Conservation (phyloP, 2,888 invertebrate genomes). For the Xanthia togata region DNA sequence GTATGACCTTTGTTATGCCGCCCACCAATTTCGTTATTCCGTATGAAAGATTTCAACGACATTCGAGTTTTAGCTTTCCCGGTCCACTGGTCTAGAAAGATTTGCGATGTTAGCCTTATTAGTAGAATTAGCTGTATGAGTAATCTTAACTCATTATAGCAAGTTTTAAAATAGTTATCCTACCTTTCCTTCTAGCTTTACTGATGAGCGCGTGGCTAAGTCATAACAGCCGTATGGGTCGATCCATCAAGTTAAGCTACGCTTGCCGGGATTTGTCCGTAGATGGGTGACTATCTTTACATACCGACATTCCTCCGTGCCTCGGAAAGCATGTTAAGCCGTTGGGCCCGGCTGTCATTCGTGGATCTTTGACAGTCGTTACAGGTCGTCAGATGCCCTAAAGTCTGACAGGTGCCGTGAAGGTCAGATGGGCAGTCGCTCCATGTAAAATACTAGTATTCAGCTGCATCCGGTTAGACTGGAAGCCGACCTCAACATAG, state of each 20-base stretch:
- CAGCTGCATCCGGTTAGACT: neutral
- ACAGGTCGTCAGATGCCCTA: neutral
- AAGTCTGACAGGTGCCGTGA: no score
- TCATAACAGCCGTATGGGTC: neutral
- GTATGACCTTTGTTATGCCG: neutral
- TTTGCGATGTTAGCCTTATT: no score
- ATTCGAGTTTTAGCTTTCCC: neutral
- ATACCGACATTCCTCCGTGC: neutral
- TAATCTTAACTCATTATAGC: neutral
- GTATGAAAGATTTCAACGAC: conserved; percentile 49
- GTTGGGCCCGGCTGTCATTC: neutral
- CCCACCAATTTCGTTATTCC: neutral
- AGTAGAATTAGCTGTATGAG: no score
- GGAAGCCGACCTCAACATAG: neutral
- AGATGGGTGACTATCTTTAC: neutral
- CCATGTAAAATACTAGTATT: neutral
- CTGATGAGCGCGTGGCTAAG: neutral
- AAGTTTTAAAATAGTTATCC: no score
- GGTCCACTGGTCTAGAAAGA: neutral
- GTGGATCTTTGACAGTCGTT: neutral
- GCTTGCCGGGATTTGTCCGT: neutral
- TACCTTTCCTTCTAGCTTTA: neutral
- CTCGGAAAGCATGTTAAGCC: neutral
- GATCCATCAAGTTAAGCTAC: neutral
- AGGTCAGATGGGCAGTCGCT: neutral